A percentile compares a stretch with the other conserved stretches of the same genome.
Evolutionary conservation across 2,797 vertebrate species (phyloP).

Genomic region (Amniataba percoides): DNA sequence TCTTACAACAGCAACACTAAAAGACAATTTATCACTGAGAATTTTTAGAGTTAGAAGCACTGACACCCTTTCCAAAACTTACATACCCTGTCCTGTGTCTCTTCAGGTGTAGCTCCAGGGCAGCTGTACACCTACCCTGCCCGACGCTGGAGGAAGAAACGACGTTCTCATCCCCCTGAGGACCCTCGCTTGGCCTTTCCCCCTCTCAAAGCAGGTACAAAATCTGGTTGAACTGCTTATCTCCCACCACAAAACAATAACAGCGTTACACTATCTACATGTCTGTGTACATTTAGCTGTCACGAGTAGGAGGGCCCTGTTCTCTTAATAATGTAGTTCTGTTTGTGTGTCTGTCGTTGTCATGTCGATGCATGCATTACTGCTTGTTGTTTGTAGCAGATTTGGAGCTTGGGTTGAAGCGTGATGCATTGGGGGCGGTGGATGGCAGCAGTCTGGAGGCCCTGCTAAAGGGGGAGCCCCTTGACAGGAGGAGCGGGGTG

Average conservation of each 20-base stretch:
- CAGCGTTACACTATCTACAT: not conserved
- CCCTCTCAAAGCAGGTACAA: constrained; percentile 93
- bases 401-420: constrained; percentile 89
- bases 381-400: constrained; percentile 72
- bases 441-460: constrained; percentile 97
- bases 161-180: constrained; percentile 94
- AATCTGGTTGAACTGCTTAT: not conserved
- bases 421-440: constrained; percentile 89
- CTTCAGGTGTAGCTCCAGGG: constrained; percentile 92
- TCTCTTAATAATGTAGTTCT: not conserved
- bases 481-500: constrained; percentile 88
- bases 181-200: constrained; percentile 95
- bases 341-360: not conserved
- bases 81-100: not conserved
- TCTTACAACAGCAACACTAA: not conserved
- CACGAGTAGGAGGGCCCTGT: not conserved
- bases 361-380: not conserved
- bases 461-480: constrained; percentile 90
- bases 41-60: not conserved
- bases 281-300: not conserved
- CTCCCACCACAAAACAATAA: not conserved
- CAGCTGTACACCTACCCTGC: constrained; percentile 98
- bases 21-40: not conserved
- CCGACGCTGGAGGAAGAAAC: constrained; percentile 96
- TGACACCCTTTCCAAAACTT: not conserved